These are phyloP conservation scores for Dermochelys coriacea DNA, from an alignment of 2,797 vertebrate species.

Conservation along the genomic window DNA sequence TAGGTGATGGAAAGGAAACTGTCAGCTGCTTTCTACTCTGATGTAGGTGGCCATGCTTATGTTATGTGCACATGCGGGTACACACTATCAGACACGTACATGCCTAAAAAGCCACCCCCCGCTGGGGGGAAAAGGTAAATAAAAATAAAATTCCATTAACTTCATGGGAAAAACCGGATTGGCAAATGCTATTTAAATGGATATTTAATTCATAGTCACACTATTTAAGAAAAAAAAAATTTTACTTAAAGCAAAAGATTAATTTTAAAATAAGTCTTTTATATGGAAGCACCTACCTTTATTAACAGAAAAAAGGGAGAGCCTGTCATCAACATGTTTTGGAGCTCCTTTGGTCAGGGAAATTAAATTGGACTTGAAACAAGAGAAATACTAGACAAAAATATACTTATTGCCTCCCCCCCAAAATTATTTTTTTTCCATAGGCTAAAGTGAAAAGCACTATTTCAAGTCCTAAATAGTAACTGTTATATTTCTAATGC, in stretches of 20 bases:
- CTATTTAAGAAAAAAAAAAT: not conserved
- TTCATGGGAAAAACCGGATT: not conserved
- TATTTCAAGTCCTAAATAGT: not conserved
- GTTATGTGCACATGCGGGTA: no score
- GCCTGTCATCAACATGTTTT: not conserved
- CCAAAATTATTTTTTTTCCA: not conserved
- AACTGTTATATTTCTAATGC: not conserved
- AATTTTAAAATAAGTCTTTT: not conserved
- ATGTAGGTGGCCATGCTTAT: no score
- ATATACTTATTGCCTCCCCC: not conserved
- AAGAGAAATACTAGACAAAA: not conserved
- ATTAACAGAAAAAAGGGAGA: not conserved
- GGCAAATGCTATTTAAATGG: not conserved
- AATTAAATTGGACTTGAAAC: not conserved
- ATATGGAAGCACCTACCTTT: not conserved
- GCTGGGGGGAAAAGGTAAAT: no score
- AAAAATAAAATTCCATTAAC: no score
- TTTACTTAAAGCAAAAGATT: not conserved
- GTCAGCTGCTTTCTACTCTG: no score
- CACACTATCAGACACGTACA: no score
- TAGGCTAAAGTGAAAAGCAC: not conserved
- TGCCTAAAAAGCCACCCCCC: no score
- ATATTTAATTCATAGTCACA: not conserved
- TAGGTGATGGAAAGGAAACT: no score
- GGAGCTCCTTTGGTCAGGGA: not conserved